Evolutionary conservation across 2,797 vertebrate species (phyloP).

Genomic region (Argya squamiceps): DNA sequence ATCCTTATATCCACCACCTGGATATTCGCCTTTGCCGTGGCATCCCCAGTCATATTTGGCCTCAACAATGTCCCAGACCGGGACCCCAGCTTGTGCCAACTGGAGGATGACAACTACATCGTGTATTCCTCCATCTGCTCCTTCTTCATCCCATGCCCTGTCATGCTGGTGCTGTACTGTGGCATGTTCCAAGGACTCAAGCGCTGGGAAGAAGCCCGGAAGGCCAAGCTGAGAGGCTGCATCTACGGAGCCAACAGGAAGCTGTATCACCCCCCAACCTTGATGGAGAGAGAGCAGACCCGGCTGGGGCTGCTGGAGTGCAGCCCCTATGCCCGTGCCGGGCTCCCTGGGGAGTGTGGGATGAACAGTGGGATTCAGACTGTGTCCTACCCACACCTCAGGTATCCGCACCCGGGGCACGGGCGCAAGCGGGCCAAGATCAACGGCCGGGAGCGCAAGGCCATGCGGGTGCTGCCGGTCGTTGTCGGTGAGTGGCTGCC

Average conservation of each 20-base stretch:
- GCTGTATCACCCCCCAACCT: slow-evolving; percentile 76
- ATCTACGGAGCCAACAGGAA: slow-evolving; percentile 76
- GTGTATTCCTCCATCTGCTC: slow-evolving; percentile 94
- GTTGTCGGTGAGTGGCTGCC: slow-evolving; percentile 87
- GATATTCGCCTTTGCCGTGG: slow-evolving; percentile 91
- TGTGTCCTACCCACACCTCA: slow-evolving; percentile 76
- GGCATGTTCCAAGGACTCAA: slow-evolving; percentile 90
- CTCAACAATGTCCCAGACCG: slow-evolving; percentile 87
- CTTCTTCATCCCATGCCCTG: slow-evolving; percentile 94
- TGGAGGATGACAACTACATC: slow-evolving; percentile 90
- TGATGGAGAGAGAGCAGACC: slow-evolving; percentile 74
- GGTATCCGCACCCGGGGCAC: slow-evolving; percentile 61
- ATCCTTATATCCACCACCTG: slow-evolving; percentile 90
- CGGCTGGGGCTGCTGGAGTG: slow-evolving; percentile 68
- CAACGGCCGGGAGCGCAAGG: slow-evolving; percentile 90
- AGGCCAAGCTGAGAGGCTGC: slow-evolving; percentile 83
- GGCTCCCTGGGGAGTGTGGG: slow-evolving; percentile 61
- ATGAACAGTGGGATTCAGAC: slow-evolving; percentile 68
- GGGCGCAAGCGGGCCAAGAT: slow-evolving; percentile 84
- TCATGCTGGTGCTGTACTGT: slow-evolving; percentile 94
- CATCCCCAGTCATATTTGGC: slow-evolving; percentile 92
- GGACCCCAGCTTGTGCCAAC: slow-evolving; percentile 86
- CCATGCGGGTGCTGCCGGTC: slow-evolving; percentile 92
- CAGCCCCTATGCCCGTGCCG: slow-evolving; percentile 27
- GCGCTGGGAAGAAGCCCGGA: slow-evolving; percentile 88